Evolutionary conservation across 2,888 invertebrate genomes (phyloP).

Genomic region (Arrhopalites spinosus): DNA sequence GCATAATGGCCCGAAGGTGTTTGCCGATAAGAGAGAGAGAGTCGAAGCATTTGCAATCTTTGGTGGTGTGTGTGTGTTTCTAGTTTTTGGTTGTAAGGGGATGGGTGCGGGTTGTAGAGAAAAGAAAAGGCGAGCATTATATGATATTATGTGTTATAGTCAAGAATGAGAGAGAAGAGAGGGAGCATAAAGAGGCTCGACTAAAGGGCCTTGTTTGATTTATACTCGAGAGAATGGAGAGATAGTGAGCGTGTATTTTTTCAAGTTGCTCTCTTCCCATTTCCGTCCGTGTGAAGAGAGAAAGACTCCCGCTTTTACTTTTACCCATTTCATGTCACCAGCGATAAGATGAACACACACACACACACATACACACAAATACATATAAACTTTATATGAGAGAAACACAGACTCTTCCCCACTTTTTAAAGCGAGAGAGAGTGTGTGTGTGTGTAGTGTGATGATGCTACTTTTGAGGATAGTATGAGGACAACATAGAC

Average conservation of each 20-base stretch:
- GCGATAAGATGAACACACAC: slow-evolving; percentile 38
- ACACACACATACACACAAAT: neutral
- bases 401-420: neutral
- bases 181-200: slow-evolving; percentile 25
- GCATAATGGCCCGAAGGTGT: slow-evolving; percentile 56
- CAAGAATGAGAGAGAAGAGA: slow-evolving; percentile 16
- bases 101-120: slow-evolving; percentile 22
- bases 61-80: slow-evolving; percentile 1
- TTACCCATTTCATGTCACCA: slow-evolving; percentile 49
- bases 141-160: slow-evolving; percentile 11
- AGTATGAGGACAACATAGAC: neutral
- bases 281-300: slow-evolving; percentile 34
- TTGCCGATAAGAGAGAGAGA: slow-evolving; percentile 44
- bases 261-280: slow-evolving; percentile 38
- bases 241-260: slow-evolving; percentile 36
- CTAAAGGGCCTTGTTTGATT: slow-evolving; percentile 35
- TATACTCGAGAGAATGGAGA: slow-evolving; percentile 29
- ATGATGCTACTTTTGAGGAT: neutral
- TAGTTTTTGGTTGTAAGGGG: neutral
- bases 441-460: no score
- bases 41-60: slow-evolving; percentile 43
- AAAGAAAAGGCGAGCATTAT: slow-evolving; percentile 29
- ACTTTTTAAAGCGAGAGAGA: no score
- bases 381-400: neutral
- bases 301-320: slow-evolving; percentile 47